phyloP scores from a whole-genome alignment of 2,113 vertebrate genomes.

The Pedetes capensis region DNA sequence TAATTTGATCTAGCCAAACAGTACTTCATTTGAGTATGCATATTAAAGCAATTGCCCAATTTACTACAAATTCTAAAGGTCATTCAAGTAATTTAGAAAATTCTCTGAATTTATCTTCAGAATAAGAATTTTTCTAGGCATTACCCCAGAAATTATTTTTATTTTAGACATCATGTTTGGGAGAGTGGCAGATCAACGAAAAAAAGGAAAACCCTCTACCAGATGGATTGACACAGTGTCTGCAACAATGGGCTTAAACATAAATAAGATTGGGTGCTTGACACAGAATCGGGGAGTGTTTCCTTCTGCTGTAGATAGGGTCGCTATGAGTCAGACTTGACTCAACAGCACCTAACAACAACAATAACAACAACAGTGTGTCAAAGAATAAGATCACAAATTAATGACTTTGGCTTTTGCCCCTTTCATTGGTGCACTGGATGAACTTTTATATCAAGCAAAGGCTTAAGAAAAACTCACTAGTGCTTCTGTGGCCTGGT shows the following conservation, averaged over 20 bases:
- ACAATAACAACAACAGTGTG: too few relatives aligned
- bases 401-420: not conserved
- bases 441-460: not conserved
- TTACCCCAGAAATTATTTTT: not conserved
- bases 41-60: not conserved
- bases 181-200: too few relatives aligned
- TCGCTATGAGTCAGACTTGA: too few relatives aligned
- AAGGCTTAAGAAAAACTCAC: not conserved
- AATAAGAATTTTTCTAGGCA: slow-evolving; percentile 21
- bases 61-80: slow-evolving; percentile 10
- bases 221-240: too few relatives aligned
- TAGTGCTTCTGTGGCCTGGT: too few relatives aligned
- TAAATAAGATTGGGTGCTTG: too few relatives aligned
- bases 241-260: too few relatives aligned
- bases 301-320: too few relatives aligned
- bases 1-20: not conserved
- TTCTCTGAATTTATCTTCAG: not conserved
- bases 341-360: too few relatives aligned
- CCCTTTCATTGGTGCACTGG: not conserved
- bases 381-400: not conserved
- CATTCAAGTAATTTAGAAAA: not conserved
- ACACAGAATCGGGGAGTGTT: too few relatives aligned
- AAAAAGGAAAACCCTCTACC: too few relatives aligned
- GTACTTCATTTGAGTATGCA: slow-evolving; percentile 22
- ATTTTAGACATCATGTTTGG: not conserved